Base-by-base conservation (phyloP, 2,888 invertebrate genomes). In the Zootermopsis nevadensis region DNA sequence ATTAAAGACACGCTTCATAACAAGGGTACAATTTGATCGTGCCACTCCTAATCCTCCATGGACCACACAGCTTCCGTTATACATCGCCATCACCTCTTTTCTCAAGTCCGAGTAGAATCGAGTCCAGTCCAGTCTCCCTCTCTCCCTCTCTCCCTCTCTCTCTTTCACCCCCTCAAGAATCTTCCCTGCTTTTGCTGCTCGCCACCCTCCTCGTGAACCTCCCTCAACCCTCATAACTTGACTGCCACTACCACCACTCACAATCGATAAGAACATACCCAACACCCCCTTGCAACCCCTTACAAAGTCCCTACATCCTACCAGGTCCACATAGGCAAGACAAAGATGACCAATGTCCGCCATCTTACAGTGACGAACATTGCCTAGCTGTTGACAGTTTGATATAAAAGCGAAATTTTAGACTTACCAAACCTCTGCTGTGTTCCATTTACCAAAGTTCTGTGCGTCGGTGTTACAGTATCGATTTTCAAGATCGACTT, bases 261-360 rank as follows among this genome's bases (percentile, higher is more conserved):
- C 85, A 85, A 85, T 85, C 85, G 85, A 85, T 85, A 85, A 80
- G 80, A 83, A 84, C 84, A 82, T 81, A 77, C 85, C 83, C 84
- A 55, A 30, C 74, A 42, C 66, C 84, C 31, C 76, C 66, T 30
- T 82, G 27, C 66, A 35, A 35, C 60, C 35, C 69, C 80, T 60
- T 60, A 80, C 77, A 80, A 67, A 83, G 76, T 42, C 53, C 76
- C 66, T 30, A 30, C 30, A 60, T 42, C 67, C 42, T 60, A 60
- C 38, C 76, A 31, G 66, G 80, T 77, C 81, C 77, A 67, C 53
- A 69, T 30, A 77, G 42, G 30, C 38, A 81, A 66, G 69, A 81
- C 82, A 33, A 79, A 83, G 82, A 83, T 83, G 83, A 83, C 85
- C 83, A 83, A 81, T 77, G 77, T 81, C 80, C 83, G 83, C 85